Percentiles rank a stretch among this genome's conserved stretches.
These are phyloP conservation scores for Vidua macroura DNA, from an alignment of 2,113 vertebrate genomes.

Conservation along the genomic window DNA sequence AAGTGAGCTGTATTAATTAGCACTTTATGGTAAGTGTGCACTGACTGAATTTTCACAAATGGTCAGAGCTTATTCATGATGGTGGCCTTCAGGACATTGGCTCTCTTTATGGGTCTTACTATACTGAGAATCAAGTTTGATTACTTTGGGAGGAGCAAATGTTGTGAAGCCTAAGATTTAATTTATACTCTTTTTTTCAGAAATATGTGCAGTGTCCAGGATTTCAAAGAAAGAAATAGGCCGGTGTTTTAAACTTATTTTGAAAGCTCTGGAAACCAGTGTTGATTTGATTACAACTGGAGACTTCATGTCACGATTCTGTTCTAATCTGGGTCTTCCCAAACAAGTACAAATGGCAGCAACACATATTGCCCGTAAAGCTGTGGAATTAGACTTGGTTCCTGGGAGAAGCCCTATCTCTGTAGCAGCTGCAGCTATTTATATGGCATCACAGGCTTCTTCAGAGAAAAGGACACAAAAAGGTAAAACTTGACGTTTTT, in stretches of 20 bases:
- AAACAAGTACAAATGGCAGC: slow-evolving; percentile 99
- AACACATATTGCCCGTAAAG: slow-evolving; percentile 93
- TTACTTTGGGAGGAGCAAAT: neutral
- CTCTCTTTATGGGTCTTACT: neutral
- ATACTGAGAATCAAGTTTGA: neutral
- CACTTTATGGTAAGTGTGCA: neutral
- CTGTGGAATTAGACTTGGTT: slow-evolving; percentile 94
- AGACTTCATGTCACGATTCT: slow-evolving; percentile 99
- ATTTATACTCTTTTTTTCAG: slow-evolving; percentile 67
- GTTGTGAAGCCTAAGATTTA: neutral
- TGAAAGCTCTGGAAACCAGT: slow-evolving; percentile 97
- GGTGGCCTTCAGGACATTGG: neutral
- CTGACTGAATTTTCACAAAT: neutral
- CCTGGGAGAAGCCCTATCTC: slow-evolving; percentile 97
- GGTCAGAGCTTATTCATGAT: neutral
- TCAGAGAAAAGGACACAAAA: slow-evolving; percentile 98
- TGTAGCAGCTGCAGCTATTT: slow-evolving; percentile 96
- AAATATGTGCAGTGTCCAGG: slow-evolving; percentile 97
- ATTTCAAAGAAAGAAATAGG: slow-evolving; percentile 99
- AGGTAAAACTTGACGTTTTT: slow-evolving; percentile 71
- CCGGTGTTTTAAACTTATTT: slow-evolving; percentile 96
- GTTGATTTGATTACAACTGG: slow-evolving; percentile 98
- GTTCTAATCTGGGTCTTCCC: slow-evolving; percentile 94
- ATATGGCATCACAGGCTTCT: slow-evolving; percentile 98
- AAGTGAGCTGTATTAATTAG: neutral